Conservation (phyloP, 2,797 vertebrate genomes). For the Rhinichthys osculus region DNA sequence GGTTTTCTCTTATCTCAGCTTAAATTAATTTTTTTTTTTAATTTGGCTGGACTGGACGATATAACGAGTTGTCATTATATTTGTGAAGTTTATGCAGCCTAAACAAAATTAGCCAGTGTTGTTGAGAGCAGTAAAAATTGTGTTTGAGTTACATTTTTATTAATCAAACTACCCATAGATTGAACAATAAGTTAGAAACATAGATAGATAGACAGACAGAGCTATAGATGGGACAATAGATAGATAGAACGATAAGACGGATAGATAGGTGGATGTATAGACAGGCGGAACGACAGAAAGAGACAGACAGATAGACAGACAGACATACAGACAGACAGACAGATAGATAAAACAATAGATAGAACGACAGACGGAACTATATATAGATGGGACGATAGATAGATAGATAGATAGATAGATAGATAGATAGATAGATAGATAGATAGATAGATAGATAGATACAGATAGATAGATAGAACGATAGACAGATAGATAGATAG, state of each 20-base stretch:
- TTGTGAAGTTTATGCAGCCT: not conserved
- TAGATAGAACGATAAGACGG: fast-evolving
- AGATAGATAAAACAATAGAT: not conserved
- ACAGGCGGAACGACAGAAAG: not conserved
- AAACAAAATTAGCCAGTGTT: not conserved
- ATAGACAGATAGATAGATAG: not conserved
- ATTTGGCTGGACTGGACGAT: not conserved
- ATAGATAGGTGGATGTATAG: not conserved
- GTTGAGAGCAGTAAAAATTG: not conserved
- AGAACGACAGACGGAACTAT: not conserved
- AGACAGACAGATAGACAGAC: not conserved
- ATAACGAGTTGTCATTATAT: not conserved
- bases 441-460: fast-evolving
- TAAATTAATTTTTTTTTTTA: no score
- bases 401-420: no score
- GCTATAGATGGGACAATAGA: not conserved
- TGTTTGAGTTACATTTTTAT: not conserved
- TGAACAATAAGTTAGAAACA: not conserved
- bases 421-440: not conserved
- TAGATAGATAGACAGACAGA: not conserved
- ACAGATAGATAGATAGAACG: not conserved
- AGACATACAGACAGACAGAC: not conserved
- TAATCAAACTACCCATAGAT: not conserved
- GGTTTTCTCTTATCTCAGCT: fast-evolving
- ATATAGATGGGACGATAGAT: not conserved